These are phyloP conservation scores for Scartelaos histophorus DNA, from an alignment of 2,113 vertebrate species.

Conservation along the genomic window DNA sequence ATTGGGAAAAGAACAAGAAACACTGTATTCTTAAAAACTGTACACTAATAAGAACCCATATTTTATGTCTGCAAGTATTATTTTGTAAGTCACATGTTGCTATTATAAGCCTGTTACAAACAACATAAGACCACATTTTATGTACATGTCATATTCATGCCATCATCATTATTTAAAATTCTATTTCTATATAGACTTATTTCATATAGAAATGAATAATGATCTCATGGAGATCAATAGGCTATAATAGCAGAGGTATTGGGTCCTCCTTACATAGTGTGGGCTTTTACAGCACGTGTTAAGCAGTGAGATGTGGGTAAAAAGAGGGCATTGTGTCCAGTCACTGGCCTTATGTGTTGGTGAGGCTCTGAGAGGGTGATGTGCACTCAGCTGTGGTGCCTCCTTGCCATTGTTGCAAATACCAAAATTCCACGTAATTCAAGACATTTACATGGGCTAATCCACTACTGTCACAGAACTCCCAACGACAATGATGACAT, in stretches of 20 bases:
- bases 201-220: neutral
- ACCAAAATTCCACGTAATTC: constrained; percentile 72
- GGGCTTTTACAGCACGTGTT: constrained; percentile 66
- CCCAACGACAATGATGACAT: neutral
- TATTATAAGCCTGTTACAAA: neutral
- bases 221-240: constrained; percentile 7
- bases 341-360: constrained; percentile 68
- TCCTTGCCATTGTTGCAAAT: constrained; percentile 76
- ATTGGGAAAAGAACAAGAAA: neutral
- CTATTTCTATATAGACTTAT: too few relatives aligned
- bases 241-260: neutral
- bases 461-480: neutral
- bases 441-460: constrained; percentile 55
- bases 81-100: too few relatives aligned
- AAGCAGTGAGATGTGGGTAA: constrained; percentile 55
- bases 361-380: constrained; percentile 71
- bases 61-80: neutral
- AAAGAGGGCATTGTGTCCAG: constrained; percentile 72
- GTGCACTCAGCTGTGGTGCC: constrained; percentile 74
- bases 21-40: neutral
- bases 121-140: neutral
- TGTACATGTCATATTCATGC: too few relatives aligned
- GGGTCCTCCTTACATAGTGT: constrained; percentile 31
- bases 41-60: neutral
- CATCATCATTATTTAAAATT: too few relatives aligned